phyloP scores from a whole-genome alignment of 2,113 vertebrate species.

The Oxyura jamaicensis region DNA sequence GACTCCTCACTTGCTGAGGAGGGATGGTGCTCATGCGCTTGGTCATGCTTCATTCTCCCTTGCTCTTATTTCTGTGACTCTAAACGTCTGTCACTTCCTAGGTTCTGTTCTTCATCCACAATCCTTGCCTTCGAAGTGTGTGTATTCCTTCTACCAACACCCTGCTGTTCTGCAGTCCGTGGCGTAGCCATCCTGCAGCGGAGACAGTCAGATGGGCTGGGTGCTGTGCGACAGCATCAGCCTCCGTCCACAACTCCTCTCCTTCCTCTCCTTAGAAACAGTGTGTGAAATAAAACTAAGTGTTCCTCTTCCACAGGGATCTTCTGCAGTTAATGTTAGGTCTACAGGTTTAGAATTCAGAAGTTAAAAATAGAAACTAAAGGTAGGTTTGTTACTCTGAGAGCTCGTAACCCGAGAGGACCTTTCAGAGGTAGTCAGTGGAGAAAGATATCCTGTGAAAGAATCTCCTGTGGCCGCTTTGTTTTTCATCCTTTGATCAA shows the following conservation, averaged over 20 bases:
- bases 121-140: neutral
- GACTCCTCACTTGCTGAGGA: neutral
- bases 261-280: neutral
- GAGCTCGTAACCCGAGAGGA: neutral
- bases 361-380: neutral
- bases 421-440: neutral
- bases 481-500: slow-evolving; percentile 40
- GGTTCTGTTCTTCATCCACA: neutral
- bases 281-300: neutral
- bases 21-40: fast-evolving
- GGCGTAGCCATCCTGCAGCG: fast-evolving
- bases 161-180: neutral
- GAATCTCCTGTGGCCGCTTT: neutral
- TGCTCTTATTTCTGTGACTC: fast-evolving
- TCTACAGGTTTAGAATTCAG: neutral
- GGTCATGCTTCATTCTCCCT: neutral
- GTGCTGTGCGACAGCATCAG: fast-evolving
- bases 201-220: neutral
- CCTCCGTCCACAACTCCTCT: neutral
- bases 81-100: neutral
- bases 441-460: neutral
- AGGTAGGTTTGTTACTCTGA: neutral
- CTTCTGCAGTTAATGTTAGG: neutral
- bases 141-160: neutral
- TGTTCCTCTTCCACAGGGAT: neutral